phyloP scores from a whole-genome alignment of 2,797 vertebrate genomes.

The Chelidonichthys spinosus region DNA sequence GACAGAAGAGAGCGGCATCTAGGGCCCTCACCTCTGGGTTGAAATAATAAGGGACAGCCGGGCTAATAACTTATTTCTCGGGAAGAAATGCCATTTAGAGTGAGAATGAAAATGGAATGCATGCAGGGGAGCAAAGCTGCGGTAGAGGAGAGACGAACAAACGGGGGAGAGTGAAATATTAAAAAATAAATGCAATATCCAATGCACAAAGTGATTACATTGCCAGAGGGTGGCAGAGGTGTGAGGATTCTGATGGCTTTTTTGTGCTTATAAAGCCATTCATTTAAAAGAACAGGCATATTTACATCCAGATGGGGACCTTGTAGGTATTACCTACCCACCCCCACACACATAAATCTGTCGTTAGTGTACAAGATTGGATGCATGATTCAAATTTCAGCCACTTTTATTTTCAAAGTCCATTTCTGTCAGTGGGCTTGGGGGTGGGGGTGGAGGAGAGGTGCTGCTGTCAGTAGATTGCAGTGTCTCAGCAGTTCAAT shows the following conservation, averaged over 20 bases:
- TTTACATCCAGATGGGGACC: slow-evolving; percentile 68
- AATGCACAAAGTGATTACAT: slow-evolving; percentile 78
- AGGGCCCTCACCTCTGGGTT: slow-evolving; percentile 74
- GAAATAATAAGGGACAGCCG: slow-evolving; percentile 78
- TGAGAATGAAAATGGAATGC: slow-evolving; percentile 71
- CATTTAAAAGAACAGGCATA: slow-evolving; percentile 72
- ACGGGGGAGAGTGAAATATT: slow-evolving; percentile 67
- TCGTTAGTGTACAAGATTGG: slow-evolving; percentile 51
- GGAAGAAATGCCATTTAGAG: slow-evolving; percentile 81
- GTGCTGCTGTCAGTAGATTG: slow-evolving; percentile 50
- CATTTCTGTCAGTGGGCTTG: slow-evolving; percentile 35
- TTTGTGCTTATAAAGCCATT: slow-evolving; percentile 67
- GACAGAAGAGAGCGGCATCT: slow-evolving; percentile 46
- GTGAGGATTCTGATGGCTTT: slow-evolving; percentile 71
- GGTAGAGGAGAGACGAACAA: slow-evolving; percentile 54
- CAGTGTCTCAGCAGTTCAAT: slow-evolving; percentile 53
- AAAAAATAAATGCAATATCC: slow-evolving; percentile 79
- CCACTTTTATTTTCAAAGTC: slow-evolving; percentile 61
- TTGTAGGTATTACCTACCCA: slow-evolving; percentile 46
- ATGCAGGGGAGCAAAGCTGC: slow-evolving; percentile 50
- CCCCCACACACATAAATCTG: slow-evolving; percentile 34
- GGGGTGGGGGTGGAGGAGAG: slow-evolving; percentile 11
- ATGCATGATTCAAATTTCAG: slow-evolving; percentile 60
- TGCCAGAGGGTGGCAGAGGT: slow-evolving; percentile 72
- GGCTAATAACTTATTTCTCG: slow-evolving; percentile 78